Conservation (phyloP, 1,140 invertebrate genomes). For the Hydropsyche tenuis region DNA sequence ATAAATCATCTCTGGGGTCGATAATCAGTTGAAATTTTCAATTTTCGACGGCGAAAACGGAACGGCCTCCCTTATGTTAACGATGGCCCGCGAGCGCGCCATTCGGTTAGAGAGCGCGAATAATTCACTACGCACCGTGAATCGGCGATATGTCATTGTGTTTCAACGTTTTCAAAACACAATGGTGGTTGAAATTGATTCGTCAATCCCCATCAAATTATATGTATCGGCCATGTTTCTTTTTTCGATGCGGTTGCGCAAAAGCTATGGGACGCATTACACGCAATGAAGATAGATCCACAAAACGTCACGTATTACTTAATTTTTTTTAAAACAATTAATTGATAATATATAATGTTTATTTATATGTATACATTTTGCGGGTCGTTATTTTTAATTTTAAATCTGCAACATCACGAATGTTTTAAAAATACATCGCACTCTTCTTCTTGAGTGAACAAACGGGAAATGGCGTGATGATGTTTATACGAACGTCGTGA, state of each 20-base stretch:
- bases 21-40: slow-evolving; percentile 2
- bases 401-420: not conserved
- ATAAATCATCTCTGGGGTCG: not conserved
- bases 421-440: not conserved
- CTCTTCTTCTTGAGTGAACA: not conserved
- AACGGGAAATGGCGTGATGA: slow-evolving; percentile 18
- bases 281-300: too few species aligned
- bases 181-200: slow-evolving; percentile 3
- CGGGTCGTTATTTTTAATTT: not conserved
- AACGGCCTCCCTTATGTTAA: too few species aligned
- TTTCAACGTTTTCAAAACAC: slow-evolving; percentile 5
- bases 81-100: too few species aligned
- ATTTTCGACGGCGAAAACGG: too few species aligned
- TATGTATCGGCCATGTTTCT: not conserved
- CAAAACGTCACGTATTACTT: too few species aligned
- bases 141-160: slow-evolving; percentile 10
- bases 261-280: too few species aligned
- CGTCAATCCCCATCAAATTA: slow-evolving; percentile 8
- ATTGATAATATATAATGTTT: not conserved
- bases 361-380: not conserved
- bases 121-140: slow-evolving; percentile 7
- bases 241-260: not conserved
- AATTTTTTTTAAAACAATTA: too few species aligned
- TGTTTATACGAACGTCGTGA: slow-evolving; percentile 9
- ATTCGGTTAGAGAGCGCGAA: not conserved